Conservation (phyloP, 2,888 invertebrate genomes). For the Agrochola lychnidis region DNA sequence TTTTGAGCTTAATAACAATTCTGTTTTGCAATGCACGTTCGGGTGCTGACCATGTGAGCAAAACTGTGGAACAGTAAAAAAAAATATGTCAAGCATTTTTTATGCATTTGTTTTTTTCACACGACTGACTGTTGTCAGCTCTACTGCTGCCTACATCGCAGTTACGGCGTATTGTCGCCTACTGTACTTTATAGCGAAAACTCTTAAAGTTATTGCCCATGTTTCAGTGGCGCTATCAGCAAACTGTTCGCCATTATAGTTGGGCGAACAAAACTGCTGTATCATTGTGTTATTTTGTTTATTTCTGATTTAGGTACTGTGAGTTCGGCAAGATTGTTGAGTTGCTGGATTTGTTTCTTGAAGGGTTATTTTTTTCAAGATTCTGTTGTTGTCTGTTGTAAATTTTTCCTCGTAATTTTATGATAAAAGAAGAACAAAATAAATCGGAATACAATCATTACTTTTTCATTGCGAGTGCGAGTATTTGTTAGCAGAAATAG, state of each 20-base stretch:
- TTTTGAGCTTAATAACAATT: not conserved
- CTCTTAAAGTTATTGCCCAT: conserved; percentile 75
- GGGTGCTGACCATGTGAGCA: not conserved
- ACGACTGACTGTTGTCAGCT: conserved; percentile 34
- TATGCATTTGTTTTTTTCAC: not conserved
- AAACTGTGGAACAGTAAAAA: not conserved
- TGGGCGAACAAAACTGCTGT: conserved; percentile 53
- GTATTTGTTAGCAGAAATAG: not conserved
- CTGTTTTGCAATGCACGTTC: not conserved
- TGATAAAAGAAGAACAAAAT: no score
- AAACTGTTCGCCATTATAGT: conserved; percentile 70
- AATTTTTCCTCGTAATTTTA: no score
- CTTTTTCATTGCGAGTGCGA: not conserved
- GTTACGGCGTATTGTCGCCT: conserved; percentile 71
- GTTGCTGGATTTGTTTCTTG: conserved; percentile 14
- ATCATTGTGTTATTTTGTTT: conserved; percentile 65
- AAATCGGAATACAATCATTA: not conserved
- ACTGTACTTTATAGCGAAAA: conserved; percentile 71
- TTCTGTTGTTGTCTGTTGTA: no score
- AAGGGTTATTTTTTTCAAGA: not conserved
- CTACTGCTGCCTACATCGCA: conserved; percentile 47
- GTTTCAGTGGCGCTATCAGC: conserved; percentile 63
- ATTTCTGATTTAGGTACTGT: conserved; percentile 54
- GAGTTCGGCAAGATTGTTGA: conserved; percentile 48
- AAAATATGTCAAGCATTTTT: not conserved